Percentiles rank a stretch among this genome's conserved stretches.
phyloP scores from a whole-genome alignment of 2,113 vertebrate species.

The Coracopsis vasa region DNA sequence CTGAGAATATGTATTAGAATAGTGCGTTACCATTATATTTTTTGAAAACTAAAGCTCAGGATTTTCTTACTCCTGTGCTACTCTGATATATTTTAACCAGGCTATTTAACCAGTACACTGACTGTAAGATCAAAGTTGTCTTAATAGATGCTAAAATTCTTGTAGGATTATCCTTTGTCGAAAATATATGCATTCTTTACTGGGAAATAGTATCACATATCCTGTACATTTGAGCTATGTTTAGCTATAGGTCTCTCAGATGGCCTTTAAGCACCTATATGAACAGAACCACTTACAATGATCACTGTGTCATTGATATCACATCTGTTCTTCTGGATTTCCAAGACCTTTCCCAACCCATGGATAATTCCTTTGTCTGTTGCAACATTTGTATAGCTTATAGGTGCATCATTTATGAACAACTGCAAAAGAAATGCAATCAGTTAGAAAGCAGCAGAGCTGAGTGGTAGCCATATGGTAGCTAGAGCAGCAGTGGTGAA shows the following conservation, averaged over 20 bases:
- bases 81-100: background rate
- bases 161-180: background rate
- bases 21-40: background rate
- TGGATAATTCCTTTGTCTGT: slow-evolving; percentile 90
- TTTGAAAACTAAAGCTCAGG: background rate
- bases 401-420: slow-evolving; percentile 82
- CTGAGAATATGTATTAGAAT: background rate
- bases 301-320: slow-evolving; percentile 61
- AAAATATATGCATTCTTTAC: background rate
- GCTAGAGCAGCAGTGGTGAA: background rate
- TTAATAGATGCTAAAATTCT: background rate
- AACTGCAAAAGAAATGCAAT: slow-evolving; percentile 70
- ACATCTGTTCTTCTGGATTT: slow-evolving; percentile 88
- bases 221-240: background rate
- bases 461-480: background rate
- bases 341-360: slow-evolving; percentile 82
- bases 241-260: background rate
- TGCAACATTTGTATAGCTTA: slow-evolving; percentile 81
- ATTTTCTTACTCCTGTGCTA: background rate
- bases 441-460: background rate
- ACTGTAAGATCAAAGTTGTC: background rate
- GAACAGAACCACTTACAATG: slow-evolving; percentile 59
- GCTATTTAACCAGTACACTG: fast-evolving
- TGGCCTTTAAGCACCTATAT: background rate
- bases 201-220: background rate